phyloP scores from a whole-genome alignment of 2,888 invertebrate genomes.

The Gasteruption jaculator region DNA sequence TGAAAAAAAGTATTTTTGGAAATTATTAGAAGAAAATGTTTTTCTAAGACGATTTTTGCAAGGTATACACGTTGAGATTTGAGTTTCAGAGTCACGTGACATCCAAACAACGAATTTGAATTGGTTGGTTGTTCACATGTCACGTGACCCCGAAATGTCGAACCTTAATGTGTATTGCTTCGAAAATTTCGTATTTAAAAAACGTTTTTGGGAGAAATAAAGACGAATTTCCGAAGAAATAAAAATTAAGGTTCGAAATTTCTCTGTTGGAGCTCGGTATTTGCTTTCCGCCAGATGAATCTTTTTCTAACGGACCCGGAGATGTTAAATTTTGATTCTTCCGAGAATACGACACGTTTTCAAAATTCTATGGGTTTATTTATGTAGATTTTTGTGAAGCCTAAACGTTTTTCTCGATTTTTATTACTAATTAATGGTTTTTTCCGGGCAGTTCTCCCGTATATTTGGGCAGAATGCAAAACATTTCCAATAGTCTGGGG shows the following conservation, averaged over 20 bases:
- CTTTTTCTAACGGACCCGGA: conserved; percentile 2
- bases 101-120: no score
- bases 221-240: no score
- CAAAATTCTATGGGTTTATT: conserved; percentile 12
- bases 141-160: no score
- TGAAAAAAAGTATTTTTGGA: no score
- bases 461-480: conserved; percentile 11
- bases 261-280: not conserved
- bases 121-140: no score
- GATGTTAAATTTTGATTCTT: conserved; percentile 6
- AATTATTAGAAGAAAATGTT: no score
- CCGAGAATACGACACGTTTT: conserved; percentile 10
- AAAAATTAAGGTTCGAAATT: conserved; percentile 4
- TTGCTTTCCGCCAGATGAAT: conserved; percentile 8
- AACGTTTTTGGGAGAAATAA: no score
- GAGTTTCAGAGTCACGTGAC: no score
- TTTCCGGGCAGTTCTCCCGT: conserved; percentile 12
- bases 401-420: conserved; percentile 8
- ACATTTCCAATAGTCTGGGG: conserved; percentile 11
- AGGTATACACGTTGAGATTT: no score
- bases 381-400: conserved; percentile 4
- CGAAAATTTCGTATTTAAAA: no score
- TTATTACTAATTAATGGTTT: conserved; percentile 10
- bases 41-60: no score
- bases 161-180: no score